Percentiles rank a stretch among this genome's conserved stretches.
phyloP scores from a whole-genome alignment of 2,113 vertebrate genomes.

The Budorcas taxicolor region DNA sequence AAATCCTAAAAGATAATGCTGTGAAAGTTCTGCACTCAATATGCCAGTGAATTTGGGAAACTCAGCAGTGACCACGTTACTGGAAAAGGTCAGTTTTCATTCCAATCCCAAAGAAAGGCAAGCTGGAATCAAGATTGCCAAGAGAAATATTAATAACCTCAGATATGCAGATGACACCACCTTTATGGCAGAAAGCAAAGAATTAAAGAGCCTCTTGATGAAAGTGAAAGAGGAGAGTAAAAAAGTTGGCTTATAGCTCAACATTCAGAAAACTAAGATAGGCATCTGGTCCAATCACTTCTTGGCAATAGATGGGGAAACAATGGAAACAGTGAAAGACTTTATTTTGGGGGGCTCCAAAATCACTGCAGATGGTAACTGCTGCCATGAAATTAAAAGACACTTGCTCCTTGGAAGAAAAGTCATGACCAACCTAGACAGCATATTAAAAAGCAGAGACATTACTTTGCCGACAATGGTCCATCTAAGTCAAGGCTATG shows the following conservation, averaged over 20 bases:
- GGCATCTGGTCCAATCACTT: not conserved
- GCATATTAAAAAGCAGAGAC: not conserved
- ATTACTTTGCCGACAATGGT: not conserved
- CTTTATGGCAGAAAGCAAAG: not conserved
- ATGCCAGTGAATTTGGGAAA: too few relatives aligned
- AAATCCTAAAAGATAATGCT: too few relatives aligned
- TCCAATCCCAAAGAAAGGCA: not conserved
- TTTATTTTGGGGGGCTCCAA: not conserved
- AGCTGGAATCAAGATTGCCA: not conserved
- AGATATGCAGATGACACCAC: not conserved
- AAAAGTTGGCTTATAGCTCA: not conserved
- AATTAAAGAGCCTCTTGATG: not conserved
- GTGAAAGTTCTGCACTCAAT: too few relatives aligned
- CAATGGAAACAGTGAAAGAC: not conserved
- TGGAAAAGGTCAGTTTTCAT: not conserved
- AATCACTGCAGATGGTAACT: not conserved
- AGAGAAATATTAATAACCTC: not conserved
- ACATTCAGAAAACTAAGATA: not conserved
- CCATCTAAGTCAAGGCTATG: not conserved
- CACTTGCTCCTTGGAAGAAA: not conserved
- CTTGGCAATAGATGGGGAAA: not conserved
- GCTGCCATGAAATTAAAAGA: not conserved
- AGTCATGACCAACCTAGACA: not conserved
- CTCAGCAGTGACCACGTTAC: not conserved
- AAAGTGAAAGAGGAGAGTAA: not conserved